phyloP scores from a whole-genome alignment of 2,113 vertebrate genomes.

The Muscicapa adusta region DNA sequence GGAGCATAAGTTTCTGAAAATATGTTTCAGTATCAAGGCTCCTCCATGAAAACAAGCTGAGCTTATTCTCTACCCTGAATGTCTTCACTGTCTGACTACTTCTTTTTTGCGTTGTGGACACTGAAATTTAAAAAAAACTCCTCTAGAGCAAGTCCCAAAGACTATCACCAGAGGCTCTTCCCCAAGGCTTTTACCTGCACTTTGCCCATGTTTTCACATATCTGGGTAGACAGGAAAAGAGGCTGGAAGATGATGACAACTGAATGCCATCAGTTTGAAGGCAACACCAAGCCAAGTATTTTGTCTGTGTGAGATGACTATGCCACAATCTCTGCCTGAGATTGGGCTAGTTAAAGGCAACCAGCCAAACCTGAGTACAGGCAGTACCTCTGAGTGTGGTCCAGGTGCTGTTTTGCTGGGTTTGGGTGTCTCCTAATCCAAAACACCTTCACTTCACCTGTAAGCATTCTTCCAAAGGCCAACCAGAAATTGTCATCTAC shows the following conservation, averaged over 20 bases:
- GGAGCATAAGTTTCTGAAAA: neutral
- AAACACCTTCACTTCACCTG: neutral
- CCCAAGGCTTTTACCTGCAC: neutral
- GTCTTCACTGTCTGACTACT: neutral
- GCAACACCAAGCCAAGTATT: neutral
- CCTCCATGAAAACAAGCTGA: neutral
- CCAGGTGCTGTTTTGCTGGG: neutral
- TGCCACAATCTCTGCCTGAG: neutral
- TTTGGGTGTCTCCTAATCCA: neutral
- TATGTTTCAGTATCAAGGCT: neutral
- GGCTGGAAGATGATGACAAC: neutral
- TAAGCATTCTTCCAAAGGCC: neutral
- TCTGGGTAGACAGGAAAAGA: neutral
- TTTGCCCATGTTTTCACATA: neutral
- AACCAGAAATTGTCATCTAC: neutral
- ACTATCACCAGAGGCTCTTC: fast-evolving
- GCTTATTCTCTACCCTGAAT: neutral
- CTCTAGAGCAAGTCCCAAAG: neutral
- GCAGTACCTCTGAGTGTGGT: neutral
- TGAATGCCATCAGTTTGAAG: neutral
- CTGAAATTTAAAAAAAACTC: neutral
- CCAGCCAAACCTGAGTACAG: neutral
- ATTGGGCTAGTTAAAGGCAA: neutral
- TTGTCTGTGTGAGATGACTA: neutral
- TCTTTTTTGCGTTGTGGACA: neutral